Conservation (phyloP, 2,797 vertebrate species). For the Cuculus canorus region DNA sequence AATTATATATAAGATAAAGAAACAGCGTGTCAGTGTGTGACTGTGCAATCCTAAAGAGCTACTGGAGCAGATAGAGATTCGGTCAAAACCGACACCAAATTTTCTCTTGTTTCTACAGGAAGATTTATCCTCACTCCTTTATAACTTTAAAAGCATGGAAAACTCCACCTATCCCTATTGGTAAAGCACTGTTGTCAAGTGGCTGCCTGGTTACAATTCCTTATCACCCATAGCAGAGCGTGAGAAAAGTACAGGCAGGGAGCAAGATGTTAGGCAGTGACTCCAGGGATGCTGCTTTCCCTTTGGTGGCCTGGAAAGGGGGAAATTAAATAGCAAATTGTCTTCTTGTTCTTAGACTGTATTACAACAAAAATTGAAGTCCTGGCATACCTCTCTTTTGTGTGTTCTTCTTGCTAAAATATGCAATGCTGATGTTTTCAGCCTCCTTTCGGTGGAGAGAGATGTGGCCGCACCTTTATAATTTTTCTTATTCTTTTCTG, state of each 20-base stretch:
- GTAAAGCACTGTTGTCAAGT: background rate
- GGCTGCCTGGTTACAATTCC: background rate
- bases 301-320: background rate
- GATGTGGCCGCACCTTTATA: background rate
- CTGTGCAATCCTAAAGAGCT: background rate
- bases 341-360: background rate
- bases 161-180: background rate
- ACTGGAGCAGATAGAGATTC: background rate
- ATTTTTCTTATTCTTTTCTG: background rate
- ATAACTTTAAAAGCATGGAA: background rate
- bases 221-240: background rate
- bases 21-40: fast-evolving
- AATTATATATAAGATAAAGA: background rate
- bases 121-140: background rate
- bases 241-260: background rate
- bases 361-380: background rate
- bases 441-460: background rate
- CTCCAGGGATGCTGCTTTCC: background rate
- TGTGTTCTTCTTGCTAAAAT: background rate
- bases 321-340: background rate
- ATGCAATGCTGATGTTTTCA: background rate
- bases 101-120: background rate
- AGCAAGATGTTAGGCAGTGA: background rate
- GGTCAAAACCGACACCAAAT: background rate
- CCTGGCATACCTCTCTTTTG: background rate